Conservation (phyloP, 1,140 invertebrate species). For the Scaptomyza pallida region DNA sequence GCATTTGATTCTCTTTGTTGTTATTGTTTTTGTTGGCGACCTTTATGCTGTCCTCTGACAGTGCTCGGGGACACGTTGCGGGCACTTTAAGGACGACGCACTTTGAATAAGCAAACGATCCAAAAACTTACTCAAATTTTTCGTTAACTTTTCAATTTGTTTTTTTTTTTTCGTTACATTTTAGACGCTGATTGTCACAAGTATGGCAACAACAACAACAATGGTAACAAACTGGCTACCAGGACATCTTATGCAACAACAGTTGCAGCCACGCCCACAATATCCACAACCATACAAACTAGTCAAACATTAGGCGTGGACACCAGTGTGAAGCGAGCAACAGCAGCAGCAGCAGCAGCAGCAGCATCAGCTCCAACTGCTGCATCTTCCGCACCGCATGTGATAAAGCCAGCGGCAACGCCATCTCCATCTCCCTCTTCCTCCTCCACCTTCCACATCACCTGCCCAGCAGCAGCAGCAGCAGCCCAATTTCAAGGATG, state of each 20-base stretch:
- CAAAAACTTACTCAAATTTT: neutral
- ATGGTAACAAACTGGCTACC: slow-evolving; percentile 2
- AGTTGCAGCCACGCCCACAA: slow-evolving; percentile 40
- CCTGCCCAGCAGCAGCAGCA: slow-evolving; percentile 58
- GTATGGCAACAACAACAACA: slow-evolving; percentile 63
- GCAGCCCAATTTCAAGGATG: slow-evolving; percentile 92
- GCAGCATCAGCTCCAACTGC: neutral
- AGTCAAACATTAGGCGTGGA: slow-evolving; percentile 51
- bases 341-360: slow-evolving; percentile 11
- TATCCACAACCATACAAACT: slow-evolving; percentile 48
- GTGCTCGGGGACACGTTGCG: slow-evolving; percentile 51
- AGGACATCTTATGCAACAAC: slow-evolving; percentile 59
- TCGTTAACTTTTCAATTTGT: slow-evolving; percentile 45
- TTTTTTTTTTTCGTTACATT: slow-evolving; percentile 56
- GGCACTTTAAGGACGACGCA: slow-evolving; percentile 72
- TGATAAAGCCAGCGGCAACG: slow-evolving; percentile 30
- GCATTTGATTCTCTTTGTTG: no score
- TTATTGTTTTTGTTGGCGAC: slow-evolving; percentile 37
- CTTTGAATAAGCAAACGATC: slow-evolving; percentile 57
- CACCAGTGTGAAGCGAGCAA: slow-evolving; percentile 11
- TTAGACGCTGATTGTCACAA: slow-evolving; percentile 80
- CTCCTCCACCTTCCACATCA: slow-evolving; percentile 30
- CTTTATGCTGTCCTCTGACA: slow-evolving; percentile 12
- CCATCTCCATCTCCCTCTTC: neutral
- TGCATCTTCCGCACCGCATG: slow-evolving; percentile 16